Evolutionary conservation across 2,797 vertebrate genomes (phyloP).

Genomic region (Cynopterus sphinx): DNA sequence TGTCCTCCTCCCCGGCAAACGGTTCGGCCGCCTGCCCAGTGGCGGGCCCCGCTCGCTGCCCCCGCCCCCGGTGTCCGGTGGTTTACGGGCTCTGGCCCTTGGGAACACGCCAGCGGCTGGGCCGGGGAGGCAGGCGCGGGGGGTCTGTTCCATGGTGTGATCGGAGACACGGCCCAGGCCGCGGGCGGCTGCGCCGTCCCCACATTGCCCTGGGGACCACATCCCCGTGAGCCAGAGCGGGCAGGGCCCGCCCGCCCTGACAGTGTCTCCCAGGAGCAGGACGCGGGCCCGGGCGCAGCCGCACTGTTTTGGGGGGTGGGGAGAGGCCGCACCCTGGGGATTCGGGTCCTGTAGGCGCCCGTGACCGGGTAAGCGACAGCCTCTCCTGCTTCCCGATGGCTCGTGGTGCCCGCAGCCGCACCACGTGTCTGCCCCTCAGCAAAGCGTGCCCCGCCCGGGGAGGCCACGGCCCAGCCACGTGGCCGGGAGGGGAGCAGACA

Average conservation of each 20-base stretch:
- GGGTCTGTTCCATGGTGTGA: not conserved
- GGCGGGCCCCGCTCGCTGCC: fast-evolving
- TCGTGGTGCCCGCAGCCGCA: fast-evolving
- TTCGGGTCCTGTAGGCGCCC: not conserved
- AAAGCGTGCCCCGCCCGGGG: not conserved
- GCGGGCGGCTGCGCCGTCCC: fast-evolving
- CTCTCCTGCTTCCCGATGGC: not conserved
- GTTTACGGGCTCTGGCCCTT: not conserved
- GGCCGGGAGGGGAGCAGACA: not conserved
- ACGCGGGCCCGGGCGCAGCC: not conserved
- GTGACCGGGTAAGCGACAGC: fast-evolving
- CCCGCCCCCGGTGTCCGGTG: not conserved
- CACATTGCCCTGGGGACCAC: not conserved
- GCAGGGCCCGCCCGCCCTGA: not conserved
- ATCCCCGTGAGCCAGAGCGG: not conserved
- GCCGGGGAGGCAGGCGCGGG: fast-evolving
- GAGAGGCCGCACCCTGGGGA: no score
- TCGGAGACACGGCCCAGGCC: not conserved
- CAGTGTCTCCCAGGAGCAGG: not conserved
- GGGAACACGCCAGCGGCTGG: not conserved
- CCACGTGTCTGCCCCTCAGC: not conserved
- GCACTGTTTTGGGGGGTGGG: not conserved
- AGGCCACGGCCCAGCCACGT: fast-evolving
- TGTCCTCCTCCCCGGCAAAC: not conserved
- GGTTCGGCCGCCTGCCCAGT: fast-evolving